A percentile compares a stretch with the other conserved stretches of the same genome.
Conservation (phyloP, 2,113 vertebrate genomes). For the Gavialis gangeticus region DNA sequence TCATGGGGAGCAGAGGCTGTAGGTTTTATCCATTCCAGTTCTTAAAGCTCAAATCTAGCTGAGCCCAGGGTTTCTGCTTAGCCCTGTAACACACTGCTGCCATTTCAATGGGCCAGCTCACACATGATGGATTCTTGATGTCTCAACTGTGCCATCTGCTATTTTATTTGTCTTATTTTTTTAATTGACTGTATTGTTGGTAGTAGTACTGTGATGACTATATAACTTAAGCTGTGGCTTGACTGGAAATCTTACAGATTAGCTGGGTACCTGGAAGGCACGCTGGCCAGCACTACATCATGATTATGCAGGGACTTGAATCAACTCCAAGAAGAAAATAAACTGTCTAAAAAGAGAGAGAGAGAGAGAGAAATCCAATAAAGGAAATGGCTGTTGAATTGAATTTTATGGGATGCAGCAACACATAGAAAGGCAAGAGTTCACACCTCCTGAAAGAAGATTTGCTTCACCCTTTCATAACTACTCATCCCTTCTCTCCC, state of each 20-base stretch:
- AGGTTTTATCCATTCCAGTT: neutral
- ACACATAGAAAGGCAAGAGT: neutral
- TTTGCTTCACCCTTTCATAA: neutral
- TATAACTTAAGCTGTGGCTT: constrained; percentile 16
- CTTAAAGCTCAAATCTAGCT: constrained; percentile 14
- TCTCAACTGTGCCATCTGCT: constrained; percentile 26
- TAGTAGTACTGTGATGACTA: neutral
- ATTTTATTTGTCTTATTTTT: constrained; percentile 51
- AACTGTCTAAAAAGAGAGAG: neutral
- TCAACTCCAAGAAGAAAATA: neutral
- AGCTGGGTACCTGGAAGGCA: constrained; percentile 21
- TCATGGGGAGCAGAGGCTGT: constrained; percentile 19
- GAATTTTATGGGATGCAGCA: neutral
- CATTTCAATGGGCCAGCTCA: neutral
- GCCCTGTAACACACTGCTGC: constrained; percentile 24
- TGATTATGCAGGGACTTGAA: neutral
- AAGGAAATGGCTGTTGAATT: neutral
- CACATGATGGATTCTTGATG: constrained; percentile 3
- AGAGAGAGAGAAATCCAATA: neutral
- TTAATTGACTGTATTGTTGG: constrained; percentile 22
- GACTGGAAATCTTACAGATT: constrained; percentile 44
- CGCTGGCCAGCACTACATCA: neutral
- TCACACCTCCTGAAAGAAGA: neutral
- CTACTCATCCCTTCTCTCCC: neutral
- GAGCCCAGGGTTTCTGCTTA: neutral